Evolutionary conservation across 2,113 vertebrate species (phyloP).

Genomic region (Siphamia tubifer): DNA sequence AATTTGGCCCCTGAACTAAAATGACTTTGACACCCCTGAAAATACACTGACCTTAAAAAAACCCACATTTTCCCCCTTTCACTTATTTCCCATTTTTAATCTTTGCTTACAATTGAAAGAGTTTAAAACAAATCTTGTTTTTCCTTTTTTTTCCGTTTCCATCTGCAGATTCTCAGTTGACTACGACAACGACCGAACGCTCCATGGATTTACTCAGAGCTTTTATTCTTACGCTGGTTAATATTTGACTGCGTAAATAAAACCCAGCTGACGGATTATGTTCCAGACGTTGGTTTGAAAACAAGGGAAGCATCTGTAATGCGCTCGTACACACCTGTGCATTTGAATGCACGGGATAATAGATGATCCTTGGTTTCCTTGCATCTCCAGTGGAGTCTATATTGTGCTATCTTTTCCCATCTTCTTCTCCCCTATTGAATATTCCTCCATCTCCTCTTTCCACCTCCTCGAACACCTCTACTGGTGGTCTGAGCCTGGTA

Average conservation of each 20-base stretch:
- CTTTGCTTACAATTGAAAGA: no score
- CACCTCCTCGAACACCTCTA: constrained; percentile 59
- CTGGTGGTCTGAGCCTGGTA: constrained; percentile 69
- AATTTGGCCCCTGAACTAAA: no score
- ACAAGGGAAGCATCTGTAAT: not conserved
- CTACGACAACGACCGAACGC: no score
- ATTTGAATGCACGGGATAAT: constrained; percentile 44
- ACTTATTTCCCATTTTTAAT: no score
- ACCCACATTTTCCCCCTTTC: no score
- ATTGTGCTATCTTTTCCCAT: constrained; percentile 56
- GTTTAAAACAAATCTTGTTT: no score
- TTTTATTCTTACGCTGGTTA: no score
- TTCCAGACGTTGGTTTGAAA: not conserved
- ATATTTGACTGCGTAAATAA: not conserved
- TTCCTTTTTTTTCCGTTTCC: no score
- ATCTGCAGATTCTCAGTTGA: no score
- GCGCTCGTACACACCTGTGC: constrained; percentile 53
- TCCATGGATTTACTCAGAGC: no score
- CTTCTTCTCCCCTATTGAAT: constrained; percentile 54
- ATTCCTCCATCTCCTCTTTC: constrained; percentile 40
- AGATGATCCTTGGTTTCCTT: constrained; percentile 11
- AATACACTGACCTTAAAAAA: no score
- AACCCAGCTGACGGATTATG: not conserved
- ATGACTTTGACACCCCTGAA: no score
- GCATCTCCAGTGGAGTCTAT: constrained; percentile 9